phyloP scores from a whole-genome alignment of 2,113 vertebrate genomes.

The Cyanoliseus patagonus region DNA sequence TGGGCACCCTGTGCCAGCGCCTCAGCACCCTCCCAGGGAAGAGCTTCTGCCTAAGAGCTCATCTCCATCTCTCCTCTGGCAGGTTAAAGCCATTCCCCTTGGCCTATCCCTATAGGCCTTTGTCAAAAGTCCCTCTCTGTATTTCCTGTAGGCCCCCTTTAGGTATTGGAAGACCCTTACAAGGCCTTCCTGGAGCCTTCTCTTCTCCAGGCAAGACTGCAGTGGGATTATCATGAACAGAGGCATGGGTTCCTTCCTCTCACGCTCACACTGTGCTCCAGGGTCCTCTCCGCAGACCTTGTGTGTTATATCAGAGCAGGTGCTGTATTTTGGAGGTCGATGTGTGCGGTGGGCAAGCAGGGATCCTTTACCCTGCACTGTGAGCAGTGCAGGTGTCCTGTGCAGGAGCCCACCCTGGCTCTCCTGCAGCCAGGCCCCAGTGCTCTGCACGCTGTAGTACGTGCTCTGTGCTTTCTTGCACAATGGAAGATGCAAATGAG shows the following conservation, averaged over 20 bases:
- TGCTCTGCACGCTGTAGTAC: not conserved
- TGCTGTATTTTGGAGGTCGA: not conserved
- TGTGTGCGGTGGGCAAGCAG: rapidly evolving
- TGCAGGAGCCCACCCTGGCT: not conserved
- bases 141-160: not conserved
- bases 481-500: not conserved
- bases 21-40: no score
- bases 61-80: not conserved
- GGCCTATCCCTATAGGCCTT: not conserved
- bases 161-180: not conserved
- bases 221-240: not conserved
- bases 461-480: conserved; percentile 15
- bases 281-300: not conserved
- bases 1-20: no score
- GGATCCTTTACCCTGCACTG: not conserved
- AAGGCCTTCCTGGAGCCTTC: not conserved
- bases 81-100: not conserved
- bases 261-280: rapidly evolving
- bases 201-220: not conserved
- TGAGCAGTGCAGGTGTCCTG: not conserved
- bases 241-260: not conserved
- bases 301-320: rapidly evolving
- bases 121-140: not conserved
- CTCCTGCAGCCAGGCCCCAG: not conserved
- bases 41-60: not conserved